Percentiles rank a stretch among this genome's conserved stretches.
phyloP scores from a whole-genome alignment of 37 sponge, comb jelly and placozoan species.

The Theonella swinhoei region DNA sequence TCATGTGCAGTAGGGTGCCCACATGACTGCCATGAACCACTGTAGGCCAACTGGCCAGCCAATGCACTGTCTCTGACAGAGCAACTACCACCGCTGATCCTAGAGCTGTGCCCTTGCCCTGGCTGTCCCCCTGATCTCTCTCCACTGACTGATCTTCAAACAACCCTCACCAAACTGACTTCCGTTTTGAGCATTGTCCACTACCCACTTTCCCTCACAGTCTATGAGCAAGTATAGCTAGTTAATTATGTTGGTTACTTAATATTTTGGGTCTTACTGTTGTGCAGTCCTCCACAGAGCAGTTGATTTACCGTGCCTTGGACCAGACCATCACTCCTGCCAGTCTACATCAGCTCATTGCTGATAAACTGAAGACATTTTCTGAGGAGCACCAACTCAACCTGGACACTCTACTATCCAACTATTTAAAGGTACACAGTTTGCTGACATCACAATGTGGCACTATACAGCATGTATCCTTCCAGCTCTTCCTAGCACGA shows the following conservation, averaged over 20 bases:
- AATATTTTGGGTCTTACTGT: not conserved
- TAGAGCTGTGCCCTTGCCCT: not conserved
- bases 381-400: not conserved
- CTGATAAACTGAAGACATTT: not conserved
- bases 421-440: not conserved
- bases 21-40: not conserved
- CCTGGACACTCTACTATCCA: not conserved
- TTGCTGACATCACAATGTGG: not conserved
- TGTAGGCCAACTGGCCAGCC: not conserved
- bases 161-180: not conserved
- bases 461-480: not conserved
- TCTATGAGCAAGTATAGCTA: not conserved
- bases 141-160: not conserved
- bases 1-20: not conserved
- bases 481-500: conserved; percentile 44
- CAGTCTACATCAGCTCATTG: not conserved
- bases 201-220: not conserved
- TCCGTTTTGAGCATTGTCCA: not conserved
- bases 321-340: not conserved
- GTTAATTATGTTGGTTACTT: not conserved
- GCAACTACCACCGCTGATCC: not conserved
- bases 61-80: not conserved
- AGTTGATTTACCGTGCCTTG: not conserved
- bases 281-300: not conserved
- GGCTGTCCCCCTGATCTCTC: not conserved